Base-by-base conservation (phyloP, 2,888 invertebrate genomes). In the Cetonia aurata region DNA sequence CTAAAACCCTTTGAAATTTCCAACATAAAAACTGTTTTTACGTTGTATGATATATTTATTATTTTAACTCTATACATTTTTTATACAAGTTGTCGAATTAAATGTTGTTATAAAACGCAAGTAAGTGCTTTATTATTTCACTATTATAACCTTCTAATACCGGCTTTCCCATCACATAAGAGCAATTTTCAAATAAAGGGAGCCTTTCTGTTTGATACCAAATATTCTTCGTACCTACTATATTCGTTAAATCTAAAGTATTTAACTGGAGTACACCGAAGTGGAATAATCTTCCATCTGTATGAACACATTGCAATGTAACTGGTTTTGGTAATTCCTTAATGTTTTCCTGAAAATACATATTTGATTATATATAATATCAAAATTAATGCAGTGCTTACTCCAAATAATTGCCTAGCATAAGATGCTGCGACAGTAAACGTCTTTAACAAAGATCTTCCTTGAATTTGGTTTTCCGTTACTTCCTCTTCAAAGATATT, bases 261-360 rank as follows among this genome's bases (percentile, higher is more conserved):
- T 96, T 95, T 12, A 98, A 86, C 84, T 98, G 96, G 70, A 94
- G 89, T 15, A 95, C 89, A 3, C 93, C 91, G 81, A 96, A 96
- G 80, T 95, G 92, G 80, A 93, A 94, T 48, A 86, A 85, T 75
- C 89, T 86, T 0, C 95, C 93, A 81, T 96, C 92, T 3, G 93
- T 91, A 76, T 95, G 94, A 74, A 97, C 87, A 80, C 92, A 92
- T 82, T 97, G 96, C 1, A 96, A 85, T 50, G 91, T 90, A 65
- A 96, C 86, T 4, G 97, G 96, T 78, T 92, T 88, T 1, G 93
- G 91, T 44, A 96, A 85, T 70, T 88, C 86, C 80, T 87, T 87
- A 3, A 90, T 87, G 76, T 89, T 83, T 57, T 87, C 86, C 91
- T 91, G 59, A 70, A 79, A 67, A 19, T 48, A 66, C 67, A 62